Conservation (phyloP, 2,888 invertebrate species). For the Taphrorychus bicolor region DNA sequence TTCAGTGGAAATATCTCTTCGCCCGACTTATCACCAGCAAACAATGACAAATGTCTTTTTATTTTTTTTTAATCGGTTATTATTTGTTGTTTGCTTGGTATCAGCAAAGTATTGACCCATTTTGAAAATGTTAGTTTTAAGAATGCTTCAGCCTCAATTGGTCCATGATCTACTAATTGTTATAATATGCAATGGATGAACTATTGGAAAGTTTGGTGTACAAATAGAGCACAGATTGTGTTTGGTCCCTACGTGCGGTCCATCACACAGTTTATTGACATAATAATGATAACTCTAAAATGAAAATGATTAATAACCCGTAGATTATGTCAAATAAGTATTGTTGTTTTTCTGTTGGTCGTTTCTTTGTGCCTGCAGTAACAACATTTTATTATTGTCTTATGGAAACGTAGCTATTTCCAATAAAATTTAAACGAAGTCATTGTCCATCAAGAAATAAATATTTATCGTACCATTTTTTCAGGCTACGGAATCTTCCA, state of each 20-base stretch:
- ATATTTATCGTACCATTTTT: too few species aligned
- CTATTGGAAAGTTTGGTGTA: not conserved
- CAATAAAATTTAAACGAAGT: not conserved
- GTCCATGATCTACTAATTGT: too few species aligned
- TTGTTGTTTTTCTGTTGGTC: conserved; percentile 7
- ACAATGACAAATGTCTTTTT: conserved; percentile 23
- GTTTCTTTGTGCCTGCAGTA: conserved; percentile 8
- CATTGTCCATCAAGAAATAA: not conserved
- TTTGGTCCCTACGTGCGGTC: not conserved
- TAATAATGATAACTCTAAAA: conserved; percentile 13
- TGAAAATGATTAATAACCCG: not conserved
- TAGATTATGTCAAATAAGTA: conserved; percentile 14
- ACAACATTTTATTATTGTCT: conserved; percentile 8
- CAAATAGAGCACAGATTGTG: not conserved
- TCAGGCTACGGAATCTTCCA: too few species aligned
- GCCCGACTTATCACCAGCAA: conserved; percentile 22
- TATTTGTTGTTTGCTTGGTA: conserved; percentile 5
- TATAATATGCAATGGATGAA: not conserved
- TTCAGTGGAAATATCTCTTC: conserved; percentile 10
- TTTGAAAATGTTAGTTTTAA: not conserved
- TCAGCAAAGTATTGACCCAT: conserved; percentile 20
- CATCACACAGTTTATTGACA: conserved; percentile 17
- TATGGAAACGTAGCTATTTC: conserved; percentile 5
- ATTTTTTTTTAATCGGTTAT: conserved; percentile 5
- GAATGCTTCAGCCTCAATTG: not conserved